Evolutionary conservation across 2,797 vertebrate species (phyloP), one percentile per base, ranked within the genome.

Genomic region (Buceros bicornis): DNA sequence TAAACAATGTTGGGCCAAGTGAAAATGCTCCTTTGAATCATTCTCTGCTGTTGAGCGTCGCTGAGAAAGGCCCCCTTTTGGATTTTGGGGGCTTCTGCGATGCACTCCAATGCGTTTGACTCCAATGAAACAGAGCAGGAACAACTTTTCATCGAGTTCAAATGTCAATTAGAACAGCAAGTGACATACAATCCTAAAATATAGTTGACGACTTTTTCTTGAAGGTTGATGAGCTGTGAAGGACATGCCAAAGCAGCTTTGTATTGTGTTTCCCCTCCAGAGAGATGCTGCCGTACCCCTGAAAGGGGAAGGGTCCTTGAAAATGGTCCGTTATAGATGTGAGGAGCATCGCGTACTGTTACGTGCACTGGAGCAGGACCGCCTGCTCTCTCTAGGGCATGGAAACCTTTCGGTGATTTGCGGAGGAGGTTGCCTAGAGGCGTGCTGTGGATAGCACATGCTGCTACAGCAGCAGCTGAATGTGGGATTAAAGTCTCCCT

Each of bases 111-210:
- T 90, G 98, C 95, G 93, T 98, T 98, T 61, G 89, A 96, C 98
- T 98, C 97, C 98, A 96, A 87, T 93, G 91, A 89, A 96, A 96
- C 95, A 92, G 96, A 96, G 97, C 93, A 50, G 51, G 98, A 53
- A 10, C 22, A 50, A 97, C 94, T 91, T 98, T 98, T 98, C 97
- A 95, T 98, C 98, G 97, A 98, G 98, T 98, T 97, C 90, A 93
- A 94, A 98, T 93, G 97, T 97, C 97, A 96, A 93, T 97, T 96
- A 97, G 97, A 97, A 97, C 97, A 98, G 96, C 97, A 98, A 97
- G 97, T 97, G 5, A 31, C 21, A 92, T 8, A 89, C 96, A 98
- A 16, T 18, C 53, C 70, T 37, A 82, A 97, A 97, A 98, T 98
- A 98, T 98, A 98, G 98, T 97, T 95, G 98, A 98, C 98, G 97